Conservation (phyloP, 2,797 vertebrate species). For the Meriones psammophilus region DNA sequence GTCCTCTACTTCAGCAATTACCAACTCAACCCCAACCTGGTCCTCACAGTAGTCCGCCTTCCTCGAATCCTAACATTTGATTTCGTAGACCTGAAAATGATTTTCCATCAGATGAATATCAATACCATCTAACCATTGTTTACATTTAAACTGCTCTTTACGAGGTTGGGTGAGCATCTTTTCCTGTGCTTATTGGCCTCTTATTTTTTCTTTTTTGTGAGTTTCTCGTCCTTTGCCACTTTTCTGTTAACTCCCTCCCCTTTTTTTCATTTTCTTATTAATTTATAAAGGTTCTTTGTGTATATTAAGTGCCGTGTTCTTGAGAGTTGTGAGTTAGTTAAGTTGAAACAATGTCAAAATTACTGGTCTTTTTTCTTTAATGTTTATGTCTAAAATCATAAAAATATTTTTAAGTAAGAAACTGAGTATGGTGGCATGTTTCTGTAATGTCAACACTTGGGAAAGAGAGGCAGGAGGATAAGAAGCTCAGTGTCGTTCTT, state of each 20-base stretch:
- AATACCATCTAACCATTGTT: background rate
- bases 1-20: background rate
- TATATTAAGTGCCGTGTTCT: background rate
- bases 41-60: background rate
- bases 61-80: background rate
- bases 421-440: background rate
- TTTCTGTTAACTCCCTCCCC: background rate
- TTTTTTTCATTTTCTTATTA: constrained; percentile 30
- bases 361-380: background rate
- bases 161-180: background rate
- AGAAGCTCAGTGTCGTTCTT: background rate
- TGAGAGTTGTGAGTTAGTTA: background rate
- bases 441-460: background rate
- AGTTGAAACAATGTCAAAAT: background rate
- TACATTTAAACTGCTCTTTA: constrained; percentile 5
- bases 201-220: background rate
- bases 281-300: background rate
- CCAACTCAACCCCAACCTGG: background rate
- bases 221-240: background rate
- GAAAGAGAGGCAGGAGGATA: background rate
- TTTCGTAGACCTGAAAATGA: constrained; percentile 43
- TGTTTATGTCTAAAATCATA: background rate
- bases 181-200: too few species aligned
- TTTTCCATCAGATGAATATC: background rate
- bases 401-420: background rate